Conservation (phyloP, 2,888 invertebrate genomes). For the Nephrotoma flavescens region DNA sequence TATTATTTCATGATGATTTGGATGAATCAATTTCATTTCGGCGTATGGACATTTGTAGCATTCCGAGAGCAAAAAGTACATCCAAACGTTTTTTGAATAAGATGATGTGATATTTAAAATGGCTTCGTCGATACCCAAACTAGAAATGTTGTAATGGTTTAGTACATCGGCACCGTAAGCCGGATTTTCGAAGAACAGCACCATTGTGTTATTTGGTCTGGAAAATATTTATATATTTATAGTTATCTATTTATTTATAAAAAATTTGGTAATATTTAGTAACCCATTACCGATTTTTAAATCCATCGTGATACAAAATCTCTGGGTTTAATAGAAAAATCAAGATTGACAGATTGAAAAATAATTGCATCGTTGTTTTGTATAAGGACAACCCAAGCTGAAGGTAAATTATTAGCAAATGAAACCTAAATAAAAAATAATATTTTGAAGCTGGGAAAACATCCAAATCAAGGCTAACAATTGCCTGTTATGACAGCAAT, state of each 20-base stretch:
- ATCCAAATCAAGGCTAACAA: no score
- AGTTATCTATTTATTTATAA: not conserved
- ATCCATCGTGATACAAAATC: not conserved
- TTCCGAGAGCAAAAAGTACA: conserved; percentile 54
- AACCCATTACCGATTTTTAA: not conserved
- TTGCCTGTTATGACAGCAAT: no score
- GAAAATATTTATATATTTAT: not conserved
- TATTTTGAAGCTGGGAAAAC: no score
- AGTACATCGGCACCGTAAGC: not conserved
- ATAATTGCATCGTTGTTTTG: not conserved
- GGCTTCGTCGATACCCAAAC: not conserved
- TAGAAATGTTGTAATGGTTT: not conserved
- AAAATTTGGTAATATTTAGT: not conserved
- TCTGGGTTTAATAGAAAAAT: not conserved
- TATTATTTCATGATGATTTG: conserved; percentile 26
- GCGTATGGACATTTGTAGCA: conserved; percentile 54
- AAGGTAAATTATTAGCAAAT: not conserved
- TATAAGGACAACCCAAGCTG: not conserved
- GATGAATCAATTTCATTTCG: conserved; percentile 32
- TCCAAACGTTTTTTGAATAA: conserved; percentile 31
- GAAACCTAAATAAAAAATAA: not conserved
- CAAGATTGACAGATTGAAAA: not conserved
- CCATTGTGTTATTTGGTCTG: not conserved
- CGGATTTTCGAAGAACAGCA: not conserved
- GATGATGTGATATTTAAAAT: not conserved